phyloP scores from a whole-genome alignment of 30 jellyfish, hydroid and myxozoan species.

The Rhopilema esculentum region DNA sequence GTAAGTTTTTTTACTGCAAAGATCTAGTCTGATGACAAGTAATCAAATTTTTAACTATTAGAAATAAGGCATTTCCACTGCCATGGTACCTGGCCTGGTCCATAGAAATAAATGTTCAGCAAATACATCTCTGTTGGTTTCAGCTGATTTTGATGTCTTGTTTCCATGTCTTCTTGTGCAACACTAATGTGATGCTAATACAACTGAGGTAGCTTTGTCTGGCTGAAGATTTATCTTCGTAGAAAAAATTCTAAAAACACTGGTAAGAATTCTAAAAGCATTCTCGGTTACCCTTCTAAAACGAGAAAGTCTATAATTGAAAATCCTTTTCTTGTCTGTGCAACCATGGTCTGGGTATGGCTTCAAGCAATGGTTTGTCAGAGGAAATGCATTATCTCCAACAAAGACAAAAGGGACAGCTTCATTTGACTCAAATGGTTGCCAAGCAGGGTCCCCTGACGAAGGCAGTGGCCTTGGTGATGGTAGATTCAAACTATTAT shows the following conservation, averaged over 20 bases:
- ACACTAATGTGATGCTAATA: too few relatives aligned
- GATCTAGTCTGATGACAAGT: too few relatives aligned
- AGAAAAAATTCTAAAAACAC: conserved; percentile 1
- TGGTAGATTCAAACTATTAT: conserved; percentile 13
- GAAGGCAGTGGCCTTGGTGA: conserved; percentile 46
- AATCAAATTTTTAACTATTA: too few relatives aligned
- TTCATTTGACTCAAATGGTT: background rate
- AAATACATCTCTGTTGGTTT: too few relatives aligned
- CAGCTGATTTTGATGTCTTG: too few relatives aligned
- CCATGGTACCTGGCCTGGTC: too few relatives aligned
- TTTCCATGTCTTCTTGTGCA: too few relatives aligned
- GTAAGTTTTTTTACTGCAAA: too few relatives aligned
- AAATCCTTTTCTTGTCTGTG: conserved; percentile 26
- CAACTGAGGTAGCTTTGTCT: conserved; percentile 1
- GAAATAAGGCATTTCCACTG: too few relatives aligned
- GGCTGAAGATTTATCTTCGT: conserved; percentile 22
- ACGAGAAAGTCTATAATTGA: conserved; percentile 13
- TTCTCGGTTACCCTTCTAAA: conserved; percentile 15
- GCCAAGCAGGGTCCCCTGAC: conserved; percentile 14
- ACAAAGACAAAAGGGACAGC: conserved; percentile 41
- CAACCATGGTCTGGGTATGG: conserved; percentile 37
- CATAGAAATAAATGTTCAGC: too few relatives aligned
- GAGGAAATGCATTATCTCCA: conserved; percentile 57
- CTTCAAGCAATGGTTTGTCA: conserved; percentile 32
- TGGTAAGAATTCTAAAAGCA: conserved; percentile 16